These are phyloP conservation scores for Nowickia ferox DNA, from an alignment of 2,888 invertebrate species.

Conservation along the genomic window DNA sequence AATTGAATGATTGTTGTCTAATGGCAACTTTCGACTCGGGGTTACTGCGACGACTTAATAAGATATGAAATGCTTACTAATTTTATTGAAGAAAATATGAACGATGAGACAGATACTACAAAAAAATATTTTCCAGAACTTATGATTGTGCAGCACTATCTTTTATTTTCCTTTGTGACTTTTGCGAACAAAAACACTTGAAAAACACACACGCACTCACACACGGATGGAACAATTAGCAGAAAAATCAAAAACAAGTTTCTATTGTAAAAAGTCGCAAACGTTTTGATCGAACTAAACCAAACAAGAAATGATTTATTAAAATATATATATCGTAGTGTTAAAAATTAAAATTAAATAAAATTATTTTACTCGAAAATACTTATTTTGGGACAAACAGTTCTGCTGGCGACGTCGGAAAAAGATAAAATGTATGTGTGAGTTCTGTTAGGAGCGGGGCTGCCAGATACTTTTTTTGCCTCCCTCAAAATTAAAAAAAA, in stretches of 20 bases:
- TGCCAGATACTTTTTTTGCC: too few species aligned
- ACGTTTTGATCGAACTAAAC: constrained; percentile 46
- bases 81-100: constrained; percentile 10
- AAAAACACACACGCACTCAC: constrained; percentile 17
- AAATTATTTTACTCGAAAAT: constrained; percentile 32
- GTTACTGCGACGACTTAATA: neutral
- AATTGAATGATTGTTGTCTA: constrained; percentile 14
- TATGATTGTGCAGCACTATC: neutral
- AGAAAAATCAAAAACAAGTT: constrained; percentile 16
- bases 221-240: constrained; percentile 13
- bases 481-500: too few species aligned
- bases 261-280: constrained; percentile 15
- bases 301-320: constrained; percentile 20
- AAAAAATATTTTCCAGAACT: constrained; percentile 26
- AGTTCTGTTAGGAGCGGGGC: neutral
- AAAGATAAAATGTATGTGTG: constrained; percentile 41
- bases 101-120: neutral
- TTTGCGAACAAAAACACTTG: constrained; percentile 11
- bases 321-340: constrained; percentile 38
- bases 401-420: constrained; percentile 51
- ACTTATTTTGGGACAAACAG: constrained; percentile 48
- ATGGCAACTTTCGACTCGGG: too few species aligned
- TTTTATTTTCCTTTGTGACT: neutral
- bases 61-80: constrained; percentile 6
- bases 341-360: constrained; percentile 51